Evolutionary conservation across 2,113 vertebrate genomes (phyloP), one percentile per base, ranked within the genome.

Genomic region (Neotoma lepida): DNA sequence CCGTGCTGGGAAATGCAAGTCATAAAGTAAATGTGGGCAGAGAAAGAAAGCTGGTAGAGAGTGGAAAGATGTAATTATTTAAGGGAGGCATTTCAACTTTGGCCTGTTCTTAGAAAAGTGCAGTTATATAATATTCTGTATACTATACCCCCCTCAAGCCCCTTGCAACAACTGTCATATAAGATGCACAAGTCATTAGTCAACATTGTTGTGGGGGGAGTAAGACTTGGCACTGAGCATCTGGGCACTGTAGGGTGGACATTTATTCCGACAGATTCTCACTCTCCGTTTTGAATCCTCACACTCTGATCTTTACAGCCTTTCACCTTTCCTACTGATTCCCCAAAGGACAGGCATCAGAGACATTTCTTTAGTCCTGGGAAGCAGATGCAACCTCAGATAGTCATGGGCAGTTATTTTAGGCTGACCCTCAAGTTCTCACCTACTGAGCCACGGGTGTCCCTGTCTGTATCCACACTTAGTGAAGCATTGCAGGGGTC

Each of bases 221-320:
- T 71, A 58, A 66, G 51, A 66, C 13, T 80, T n/a, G 26, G 9
- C 73, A 63, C 64, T 74, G 82, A 58, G 54, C 82, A 94, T 22
- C 58, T 41, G 49, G 41, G 56, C 12, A 35, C 33, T 88, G 82
- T n/a, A 44, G 10, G 64, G 64, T 33, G 24, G 74, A 24, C 35
- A 46, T 94, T 91, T 39, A 63, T 87, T 82, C 64, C 10, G 30
- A n/a, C 66, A 91, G 93, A 63, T 88, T 91, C 88, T 86, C 35
- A 64, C 49, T 30, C 39, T 80, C 76, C 56, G 66, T 61, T 90
- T 88, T 91, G 49, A 86, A 89, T 5, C 14, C 24, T 28, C 44
- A 33, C 71, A 51, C 33, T 20, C 44, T 44, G 28, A 30, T 30
- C 3, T 49, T 17, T 63, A 26, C 41, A 26, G 14, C n/a, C 51